Evolutionary conservation across 2,888 invertebrate genomes (phyloP), one percentile per base, ranked within the genome.

Genomic region (Zygogramma bicolorata): DNA sequence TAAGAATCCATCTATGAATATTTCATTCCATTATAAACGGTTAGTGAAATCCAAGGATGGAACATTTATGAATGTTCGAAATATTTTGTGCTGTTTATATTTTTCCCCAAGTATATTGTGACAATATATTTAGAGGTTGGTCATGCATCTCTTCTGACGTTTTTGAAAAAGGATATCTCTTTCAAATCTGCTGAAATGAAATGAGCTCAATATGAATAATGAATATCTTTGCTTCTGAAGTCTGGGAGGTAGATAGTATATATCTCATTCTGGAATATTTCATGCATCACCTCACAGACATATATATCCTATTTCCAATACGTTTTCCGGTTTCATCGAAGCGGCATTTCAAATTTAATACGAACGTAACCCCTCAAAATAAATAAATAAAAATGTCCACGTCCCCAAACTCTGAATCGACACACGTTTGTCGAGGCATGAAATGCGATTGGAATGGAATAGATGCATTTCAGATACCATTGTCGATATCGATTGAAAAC

Each of bases 401-500:
- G 65, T 69, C 70, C 60, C 68, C 65, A 73, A 77, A 75, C 75
- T 72, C 67, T 75, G 61, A 68, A 71, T 71, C 69, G 70, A 65
- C 71, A 75, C 60, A 68, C 49, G 68, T 70, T 68, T 71, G 74
- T 65, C 65, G 75, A 69, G 67, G 73, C 77, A 73, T 71, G 74
- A 78, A 77, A 79, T 79, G 70, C 77, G 71, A 73, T 76, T 76
- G 75, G 70, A 65, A 74, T 69, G 71, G 62, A 70, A 67, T 74
- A 74, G 68, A 77, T 79, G 77, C 77, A 77, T 79, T 74, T 74
- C 68, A 73, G 68, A 74, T 75, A 74, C 70, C 58, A 75, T 70
- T 75, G 70, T 63, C 53, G 60, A 25, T 20, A 18, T 18, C 10
- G n/a, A 38, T 13, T 38, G 38, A 38, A 38, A 8, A 38, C 10